phyloP scores from a whole-genome alignment of 2,888 invertebrate species.

The Aplocera efformata region DNA sequence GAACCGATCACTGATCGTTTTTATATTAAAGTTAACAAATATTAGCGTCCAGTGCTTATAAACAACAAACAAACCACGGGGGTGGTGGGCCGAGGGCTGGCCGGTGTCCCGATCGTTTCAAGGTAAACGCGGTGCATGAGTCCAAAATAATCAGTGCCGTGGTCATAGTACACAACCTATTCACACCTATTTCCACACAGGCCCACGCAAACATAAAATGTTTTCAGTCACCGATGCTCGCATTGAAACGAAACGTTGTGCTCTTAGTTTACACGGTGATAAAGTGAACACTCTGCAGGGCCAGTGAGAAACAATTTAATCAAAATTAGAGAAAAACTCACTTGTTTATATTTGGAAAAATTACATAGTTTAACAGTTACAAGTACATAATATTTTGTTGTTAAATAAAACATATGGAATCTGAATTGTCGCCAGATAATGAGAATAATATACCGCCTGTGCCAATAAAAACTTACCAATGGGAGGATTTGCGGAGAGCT shows the following conservation, averaged over 20 bases:
- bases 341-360: slow-evolving; percentile 7
- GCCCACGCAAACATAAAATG: slow-evolving; percentile 75
- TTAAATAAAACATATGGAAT: slow-evolving; percentile 74
- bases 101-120: slow-evolving; percentile 53
- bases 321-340: slow-evolving; percentile 21
- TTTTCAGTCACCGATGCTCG: slow-evolving; percentile 72
- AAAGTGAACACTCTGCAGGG: slow-evolving; percentile 60
- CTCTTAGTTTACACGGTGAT: slow-evolving; percentile 69
- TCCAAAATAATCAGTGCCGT: slow-evolving; percentile 64
- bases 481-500: slow-evolving; percentile 88
- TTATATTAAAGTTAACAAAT: slow-evolving; percentile 41
- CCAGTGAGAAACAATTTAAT: slow-evolving; percentile 42
- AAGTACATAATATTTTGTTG: slow-evolving; percentile 25
- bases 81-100: slow-evolving; percentile 49
- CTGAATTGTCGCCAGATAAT: slow-evolving; percentile 78
- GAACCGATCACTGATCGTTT: slow-evolving; percentile 69
- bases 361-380: slow-evolving; percentile 14
- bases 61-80: slow-evolving; percentile 49
- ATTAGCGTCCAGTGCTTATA: slow-evolving; percentile 43
- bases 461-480: slow-evolving; percentile 88
- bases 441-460: slow-evolving; percentile 80
- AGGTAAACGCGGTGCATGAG: slow-evolving; percentile 69
- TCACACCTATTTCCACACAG: slow-evolving; percentile 78
- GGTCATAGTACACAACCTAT: slow-evolving; percentile 72
- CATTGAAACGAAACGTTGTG: slow-evolving; percentile 77